Conservation (phyloP, 2,888 invertebrate species). For the Prenolepis imparis region DNA sequence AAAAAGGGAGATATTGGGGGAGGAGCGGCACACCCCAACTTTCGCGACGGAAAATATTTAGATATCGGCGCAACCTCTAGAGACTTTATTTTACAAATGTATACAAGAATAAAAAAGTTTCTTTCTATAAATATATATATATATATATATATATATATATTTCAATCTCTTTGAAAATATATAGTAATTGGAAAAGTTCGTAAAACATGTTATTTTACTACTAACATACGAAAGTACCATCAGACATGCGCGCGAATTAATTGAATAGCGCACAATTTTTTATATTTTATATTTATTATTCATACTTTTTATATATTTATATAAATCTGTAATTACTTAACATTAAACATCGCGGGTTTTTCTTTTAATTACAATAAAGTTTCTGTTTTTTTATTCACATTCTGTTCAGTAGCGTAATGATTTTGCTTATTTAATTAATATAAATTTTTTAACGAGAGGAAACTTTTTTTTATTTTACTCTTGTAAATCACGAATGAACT, state of each 20-base stretch:
- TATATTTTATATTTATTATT: too few species aligned
- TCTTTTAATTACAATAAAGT: not conserved
- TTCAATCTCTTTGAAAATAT: constrained; percentile 43
- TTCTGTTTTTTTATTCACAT: not conserved
- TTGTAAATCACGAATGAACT: not conserved
- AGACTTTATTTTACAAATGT: constrained; percentile 72
- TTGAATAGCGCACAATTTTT: not conserved
- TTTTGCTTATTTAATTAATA: not conserved
- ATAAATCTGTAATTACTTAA: not conserved
- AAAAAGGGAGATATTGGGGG: constrained; percentile 63
- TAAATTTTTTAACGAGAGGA: not conserved
- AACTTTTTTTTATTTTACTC: not conserved
- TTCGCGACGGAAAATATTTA: constrained; percentile 62
- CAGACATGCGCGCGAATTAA: constrained; percentile 10
- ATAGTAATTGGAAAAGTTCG: not conserved
- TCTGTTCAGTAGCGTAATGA: not conserved
- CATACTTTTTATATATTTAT: not conserved
- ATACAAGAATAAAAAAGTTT: constrained; percentile 66
- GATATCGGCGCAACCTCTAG: constrained; percentile 65
- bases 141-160: too few species aligned
- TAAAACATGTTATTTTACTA: not conserved
- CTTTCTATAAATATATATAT: constrained; percentile 61
- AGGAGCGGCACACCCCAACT: constrained; percentile 53
- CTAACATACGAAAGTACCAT: not conserved
- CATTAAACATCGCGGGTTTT: not conserved